Evolutionary conservation across 2,797 vertebrate genomes (phyloP).

Genomic region (Saguinus oedipus): DNA sequence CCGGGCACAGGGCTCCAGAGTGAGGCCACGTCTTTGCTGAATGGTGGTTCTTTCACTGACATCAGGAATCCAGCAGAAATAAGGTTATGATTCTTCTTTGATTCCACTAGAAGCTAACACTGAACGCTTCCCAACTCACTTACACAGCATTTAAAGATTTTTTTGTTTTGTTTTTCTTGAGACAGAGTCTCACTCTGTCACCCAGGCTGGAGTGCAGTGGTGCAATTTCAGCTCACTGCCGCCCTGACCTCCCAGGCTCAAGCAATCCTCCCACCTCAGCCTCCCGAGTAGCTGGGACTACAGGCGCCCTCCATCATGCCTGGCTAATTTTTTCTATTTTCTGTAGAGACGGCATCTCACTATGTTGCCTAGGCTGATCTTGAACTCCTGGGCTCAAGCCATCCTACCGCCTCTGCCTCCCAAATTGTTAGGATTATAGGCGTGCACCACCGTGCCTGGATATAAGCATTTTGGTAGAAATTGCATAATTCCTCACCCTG

Average conservation of each 20-base stretch:
- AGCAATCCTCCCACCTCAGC: not conserved
- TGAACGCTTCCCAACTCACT: too few species aligned
- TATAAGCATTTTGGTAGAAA: not conserved
- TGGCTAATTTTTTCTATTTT: not conserved
- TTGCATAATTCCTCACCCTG: fast-evolving
- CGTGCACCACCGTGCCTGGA: not conserved
- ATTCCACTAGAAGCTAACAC: not conserved
- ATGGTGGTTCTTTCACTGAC: not conserved
- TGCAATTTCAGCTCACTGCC: not conserved
- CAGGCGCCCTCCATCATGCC: fast-evolving
- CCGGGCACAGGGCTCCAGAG: not conserved
- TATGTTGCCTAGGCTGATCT: not conserved
- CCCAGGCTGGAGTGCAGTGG: not conserved
- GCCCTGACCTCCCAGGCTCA: not conserved
- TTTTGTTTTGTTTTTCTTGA: not conserved
- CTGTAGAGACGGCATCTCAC: not conserved
- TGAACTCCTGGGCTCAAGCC: not conserved
- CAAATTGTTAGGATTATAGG: not conserved
- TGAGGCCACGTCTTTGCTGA: not conserved
- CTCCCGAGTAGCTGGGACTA: not conserved
- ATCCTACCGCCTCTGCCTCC: not conserved
- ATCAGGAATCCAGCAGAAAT: not conserved
- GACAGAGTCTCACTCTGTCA: not conserved
- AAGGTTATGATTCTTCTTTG: not conserved
- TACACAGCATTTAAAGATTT: not conserved